Evolutionary conservation across 1,140 invertebrate genomes (phyloP), one percentile per base, ranked within the genome.

Genomic region (Popillia japonica): DNA sequence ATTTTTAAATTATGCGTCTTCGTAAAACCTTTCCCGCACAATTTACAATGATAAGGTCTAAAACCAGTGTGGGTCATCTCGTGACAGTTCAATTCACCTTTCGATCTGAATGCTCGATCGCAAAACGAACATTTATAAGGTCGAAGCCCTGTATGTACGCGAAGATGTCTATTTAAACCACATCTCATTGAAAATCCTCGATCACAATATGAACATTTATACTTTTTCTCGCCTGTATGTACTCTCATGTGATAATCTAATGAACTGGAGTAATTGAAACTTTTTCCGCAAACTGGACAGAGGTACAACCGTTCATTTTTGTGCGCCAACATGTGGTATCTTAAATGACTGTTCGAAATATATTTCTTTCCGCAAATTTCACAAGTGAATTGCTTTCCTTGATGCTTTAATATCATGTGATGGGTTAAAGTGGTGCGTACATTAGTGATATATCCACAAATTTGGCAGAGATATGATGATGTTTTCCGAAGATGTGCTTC

Each of bases 11-110:
- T 84, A 72, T 81, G 68, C 2, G 77, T 75, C 75, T 84, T 82
- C 2, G 77, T 79, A 86, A 94, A 94, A 6, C 91, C 86, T 85
- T 94, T 94, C 42, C 89, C 88, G 85, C 94, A 95, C 82, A 92
- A 90, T 75, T 87, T 86, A 86, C 93, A 95, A 80, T 89, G 87
- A 85, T 92, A 94, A 1, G 93, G 93, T 82, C 94, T 93, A 83
- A 94, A 92, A 8, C 93, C 91, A 34, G 89, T 90, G 84, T 96
- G 94, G n/a, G 83, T 80, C 2, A 84, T 87, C 84, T 88, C 90
- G 87, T 87, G 90, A 80, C 85, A 85, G 44, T 81, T 89, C 85
- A 40, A 68, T 80, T 85, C 83, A 10, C 82, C 81, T 48, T 73
- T 41, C 0, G 84, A 84, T 34, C 79, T 48, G 68, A 84, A 85